Evolutionary conservation across 2,888 invertebrate genomes (phyloP), one percentile per base, ranked within the genome.

Genomic region (Pristionchus entomophagus): DNA sequence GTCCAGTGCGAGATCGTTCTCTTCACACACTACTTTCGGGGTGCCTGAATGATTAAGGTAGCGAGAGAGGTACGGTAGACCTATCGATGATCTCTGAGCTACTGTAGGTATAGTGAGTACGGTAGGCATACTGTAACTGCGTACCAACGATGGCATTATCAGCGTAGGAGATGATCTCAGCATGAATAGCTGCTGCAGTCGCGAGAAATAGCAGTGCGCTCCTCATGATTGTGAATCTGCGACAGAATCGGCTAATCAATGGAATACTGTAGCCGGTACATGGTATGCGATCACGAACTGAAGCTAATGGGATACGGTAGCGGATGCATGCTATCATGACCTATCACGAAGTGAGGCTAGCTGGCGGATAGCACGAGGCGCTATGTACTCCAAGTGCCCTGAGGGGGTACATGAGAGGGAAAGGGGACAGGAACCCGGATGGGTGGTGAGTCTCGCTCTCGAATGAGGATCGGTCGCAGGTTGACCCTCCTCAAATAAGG

Each of bases 1-100:
- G 87, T 93, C 92, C 78, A 93, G 88, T n/a, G 91, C 90, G 26
- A 93, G 88, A 84, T 91, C 91, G 86, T 92, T 91, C 78, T 93
- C 93, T 35, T 89, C 91, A 86, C 93, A 93, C n/a, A 92, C 88
- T 35, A 93, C 93, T 86, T 91, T 90, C 3, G 93, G 93, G 0
- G 90, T 91, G 22, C 92, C 93, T 93, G 29, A n/a, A 65, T 29
- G 51, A 51, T 4, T 51, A 32, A 6, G 51, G 32, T 51, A 77
- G 35, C 6, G 14, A 45, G 6, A 45, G 45, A n/a, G n/a, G n/a
- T n/a, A n/a, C n/a, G n/a, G n/a, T 53, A 19, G 14, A 53, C 12
- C 53, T 19, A 17, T 53, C n/a, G n/a, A n/a, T n/a, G n/a, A n/a
- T n/a, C n/a, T n/a, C n/a, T n/a, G n/a, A n/a, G n/a, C n/a, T 6